Conservation (phyloP, 1,140 invertebrate species). For the Hycleus phaleratus region DNA sequence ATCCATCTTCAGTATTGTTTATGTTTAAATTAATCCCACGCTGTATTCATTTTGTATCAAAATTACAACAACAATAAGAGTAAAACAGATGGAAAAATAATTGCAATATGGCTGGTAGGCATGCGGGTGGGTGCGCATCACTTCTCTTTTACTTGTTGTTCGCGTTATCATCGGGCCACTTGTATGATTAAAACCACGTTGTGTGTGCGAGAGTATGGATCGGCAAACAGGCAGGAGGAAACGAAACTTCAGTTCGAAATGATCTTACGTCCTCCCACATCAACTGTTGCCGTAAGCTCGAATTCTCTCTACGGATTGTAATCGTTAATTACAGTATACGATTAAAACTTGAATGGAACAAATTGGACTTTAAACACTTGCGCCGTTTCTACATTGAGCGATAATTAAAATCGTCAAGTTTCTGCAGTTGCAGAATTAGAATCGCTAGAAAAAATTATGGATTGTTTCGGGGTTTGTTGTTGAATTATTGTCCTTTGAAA, state of each 20-base stretch:
- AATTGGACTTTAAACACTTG: conserved; percentile 13
- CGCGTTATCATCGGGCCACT: neutral
- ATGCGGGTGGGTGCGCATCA: neutral
- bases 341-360: conserved; percentile 10
- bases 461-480: too few species aligned
- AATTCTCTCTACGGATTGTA: neutral
- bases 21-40: conserved; percentile 12
- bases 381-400: too few species aligned
- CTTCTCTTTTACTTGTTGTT: neutral
- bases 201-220: too few species aligned
- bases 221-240: too few species aligned
- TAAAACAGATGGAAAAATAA: neutral
- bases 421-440: too few species aligned
- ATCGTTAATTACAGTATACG: conserved; percentile 11
- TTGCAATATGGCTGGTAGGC: neutral
- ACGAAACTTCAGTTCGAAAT: too few species aligned
- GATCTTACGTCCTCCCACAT: conserved; percentile 1
- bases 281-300: neutral
- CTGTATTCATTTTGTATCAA: neutral
- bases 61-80: too few species aligned
- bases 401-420: too few species aligned
- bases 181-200: neutral
- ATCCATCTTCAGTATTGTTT: conserved; percentile 8
- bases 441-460: too few species aligned
- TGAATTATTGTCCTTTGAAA: too few species aligned